Evolutionary conservation across 2,888 invertebrate species (phyloP), one percentile per base, ranked within the genome.

Genomic region (Brachyopa scutellaris): DNA sequence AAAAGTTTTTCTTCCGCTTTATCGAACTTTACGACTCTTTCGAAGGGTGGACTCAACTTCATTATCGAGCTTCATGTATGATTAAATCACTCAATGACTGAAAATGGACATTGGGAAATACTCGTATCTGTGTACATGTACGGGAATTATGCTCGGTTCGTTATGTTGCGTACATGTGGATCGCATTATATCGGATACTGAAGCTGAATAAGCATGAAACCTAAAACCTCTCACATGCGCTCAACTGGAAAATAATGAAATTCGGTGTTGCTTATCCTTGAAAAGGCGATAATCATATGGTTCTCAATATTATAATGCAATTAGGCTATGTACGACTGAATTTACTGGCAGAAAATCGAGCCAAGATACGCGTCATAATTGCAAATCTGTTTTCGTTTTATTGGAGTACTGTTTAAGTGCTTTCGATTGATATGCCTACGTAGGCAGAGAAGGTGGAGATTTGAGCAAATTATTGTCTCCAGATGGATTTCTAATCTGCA

Each of bases 11-110:
- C 9, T 4, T 9, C 49, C 57, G 13, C 26, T 49, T 73, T 73
- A 66, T 66, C 66, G 64, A 51, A 73, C 45, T 53, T 31, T 72
- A 73, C 36, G 64, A 66, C 59, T 64, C 26, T 45, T 40, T 21
- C 33, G 55, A 59, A 72, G 78, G 78, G 78, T 59, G 72, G 62
- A 78, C 70, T 72, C 47, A 66, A 66, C 31, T 61, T 72, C 73
- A 72, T 78, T 73, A 78, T 78, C 61, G n/a, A 51, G 51, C 70
- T 61, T 51, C 61, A 62, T 72, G 72, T 73, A 59, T 78, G 72
- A 78, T 73, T 72, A 59, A 73, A 66, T 73, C 72, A 78, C 62
- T 57, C 72, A 78, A 70, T 78, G 77, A 57, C 72, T 72, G 70
- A 55, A 57, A 72, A 72, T 70, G 62, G 55, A 78, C 64, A 47